These are phyloP conservation scores for Haliclystus octoradiatus DNA, from an alignment of 30 jellyfish, hydroid and myxozoan species.

Conservation along the genomic window DNA sequence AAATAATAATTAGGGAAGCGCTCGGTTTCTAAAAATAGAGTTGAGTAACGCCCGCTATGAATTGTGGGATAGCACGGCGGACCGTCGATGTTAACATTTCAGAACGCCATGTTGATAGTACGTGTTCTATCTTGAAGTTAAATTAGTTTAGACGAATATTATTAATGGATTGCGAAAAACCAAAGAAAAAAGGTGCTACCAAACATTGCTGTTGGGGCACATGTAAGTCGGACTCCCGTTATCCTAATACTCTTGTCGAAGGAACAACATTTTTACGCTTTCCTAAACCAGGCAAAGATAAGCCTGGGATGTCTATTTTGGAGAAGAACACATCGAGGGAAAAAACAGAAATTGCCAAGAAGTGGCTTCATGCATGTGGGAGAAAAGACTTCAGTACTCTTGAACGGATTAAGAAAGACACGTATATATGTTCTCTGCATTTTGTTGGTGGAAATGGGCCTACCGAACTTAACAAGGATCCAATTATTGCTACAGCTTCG, in stretches of 20 bases:
- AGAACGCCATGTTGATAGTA: no score
- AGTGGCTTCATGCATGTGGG: constrained; percentile 45
- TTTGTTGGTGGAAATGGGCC: constrained; percentile 21
- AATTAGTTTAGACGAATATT: no score
- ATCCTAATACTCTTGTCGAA: constrained; percentile 24
- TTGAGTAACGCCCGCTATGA: no score
- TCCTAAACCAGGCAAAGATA: constrained; percentile 22
- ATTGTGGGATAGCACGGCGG: no score
- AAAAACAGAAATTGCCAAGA: constrained; percentile 16
- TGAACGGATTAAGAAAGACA: constrained; percentile 22
- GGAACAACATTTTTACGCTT: constrained; percentile 27
- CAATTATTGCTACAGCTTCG: constrained; percentile 20
- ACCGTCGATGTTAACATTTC: no score
- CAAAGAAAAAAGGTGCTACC: constrained; percentile 14
- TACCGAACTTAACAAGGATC: constrained; percentile 28
- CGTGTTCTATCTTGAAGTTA: no score
- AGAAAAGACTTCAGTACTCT: constrained; percentile 25
- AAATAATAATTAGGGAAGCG: no score
- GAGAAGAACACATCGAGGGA: constrained; percentile 11
- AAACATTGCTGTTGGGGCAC: constrained; percentile 35
- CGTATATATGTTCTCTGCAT: constrained; percentile 24
- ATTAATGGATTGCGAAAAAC: no score
- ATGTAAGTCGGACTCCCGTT: constrained; percentile 19
- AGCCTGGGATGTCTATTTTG: constrained; percentile 22
- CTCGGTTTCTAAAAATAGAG: no score